Evolutionary conservation across 2,888 invertebrate genomes (phyloP).

Genomic region (Hymenopus coronatus): DNA sequence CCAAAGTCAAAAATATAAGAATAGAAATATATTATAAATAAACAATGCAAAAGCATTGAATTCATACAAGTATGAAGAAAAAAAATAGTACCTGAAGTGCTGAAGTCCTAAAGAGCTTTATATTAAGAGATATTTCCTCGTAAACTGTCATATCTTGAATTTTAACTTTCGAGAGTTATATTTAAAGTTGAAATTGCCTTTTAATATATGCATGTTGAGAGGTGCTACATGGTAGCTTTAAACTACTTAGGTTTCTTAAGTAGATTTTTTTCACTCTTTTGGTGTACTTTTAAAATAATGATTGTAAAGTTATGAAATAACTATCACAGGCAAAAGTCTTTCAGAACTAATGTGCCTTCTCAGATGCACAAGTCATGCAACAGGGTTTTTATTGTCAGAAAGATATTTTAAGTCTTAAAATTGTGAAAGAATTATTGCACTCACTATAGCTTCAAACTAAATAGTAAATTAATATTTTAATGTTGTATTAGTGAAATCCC

Average conservation of each 20-base stretch:
- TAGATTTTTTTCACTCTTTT: background rate
- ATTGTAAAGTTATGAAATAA: background rate
- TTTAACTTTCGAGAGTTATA: background rate
- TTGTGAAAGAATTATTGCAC: background rate
- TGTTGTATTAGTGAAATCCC: background rate
- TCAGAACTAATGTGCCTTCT: background rate
- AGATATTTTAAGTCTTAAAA: background rate
- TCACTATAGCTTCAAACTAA: background rate
- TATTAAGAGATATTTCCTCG: background rate
- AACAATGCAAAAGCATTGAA: background rate
- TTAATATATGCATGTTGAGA: background rate
- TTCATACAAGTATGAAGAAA: background rate
- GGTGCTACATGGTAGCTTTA: background rate
- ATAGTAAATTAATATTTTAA: background rate
- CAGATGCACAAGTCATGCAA: background rate
- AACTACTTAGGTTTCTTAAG: background rate
- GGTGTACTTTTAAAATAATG: background rate
- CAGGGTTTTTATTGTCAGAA: background rate
- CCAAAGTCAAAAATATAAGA: background rate
- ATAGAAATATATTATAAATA: background rate
- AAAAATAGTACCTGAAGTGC: background rate
- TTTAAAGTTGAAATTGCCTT: background rate
- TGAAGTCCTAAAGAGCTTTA: background rate
- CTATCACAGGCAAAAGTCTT: background rate
- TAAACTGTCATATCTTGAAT: background rate